A percentile compares a stretch with the other conserved stretches of the same genome.
phyloP scores from a whole-genome alignment of 2,113 vertebrate species.

The Sisor rabdophorus region DNA sequence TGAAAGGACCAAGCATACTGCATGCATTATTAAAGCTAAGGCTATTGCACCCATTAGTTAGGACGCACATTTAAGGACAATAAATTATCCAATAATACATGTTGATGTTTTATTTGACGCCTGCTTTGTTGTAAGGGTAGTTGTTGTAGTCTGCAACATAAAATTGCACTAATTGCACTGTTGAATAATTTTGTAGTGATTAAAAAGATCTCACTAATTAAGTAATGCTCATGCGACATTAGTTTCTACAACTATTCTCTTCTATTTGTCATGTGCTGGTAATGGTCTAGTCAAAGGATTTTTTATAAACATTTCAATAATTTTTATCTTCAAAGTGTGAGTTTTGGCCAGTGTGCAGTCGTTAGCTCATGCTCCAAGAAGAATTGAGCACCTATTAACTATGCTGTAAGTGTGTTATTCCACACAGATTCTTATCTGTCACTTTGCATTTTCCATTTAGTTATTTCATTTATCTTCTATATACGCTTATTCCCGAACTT shows the following conservation, averaged over 20 bases:
- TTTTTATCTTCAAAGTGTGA: too few relatives aligned
- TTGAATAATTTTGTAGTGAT: slow-evolving; percentile 15
- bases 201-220: slow-evolving; percentile 4
- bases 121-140: background rate
- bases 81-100: background rate
- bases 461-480: too few relatives aligned
- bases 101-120: background rate
- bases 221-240: slow-evolving; percentile 3
- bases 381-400: background rate
- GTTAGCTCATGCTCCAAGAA: background rate
- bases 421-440: slow-evolving; percentile 21
- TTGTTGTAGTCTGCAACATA: background rate
- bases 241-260: background rate
- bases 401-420: slow-evolving; percentile 5
- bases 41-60: background rate
- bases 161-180: slow-evolving; percentile 17
- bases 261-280: background rate
- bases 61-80: background rate
- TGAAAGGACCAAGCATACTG: background rate
- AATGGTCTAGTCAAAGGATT: background rate
- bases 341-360: too few relatives aligned
- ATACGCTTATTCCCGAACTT: too few relatives aligned
- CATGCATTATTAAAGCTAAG: background rate
- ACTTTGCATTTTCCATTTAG: slow-evolving; percentile 7
- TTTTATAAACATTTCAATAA: background rate